Evolutionary conservation across 2,888 invertebrate species (phyloP).

Genomic region (Hoplodrina ambigua): DNA sequence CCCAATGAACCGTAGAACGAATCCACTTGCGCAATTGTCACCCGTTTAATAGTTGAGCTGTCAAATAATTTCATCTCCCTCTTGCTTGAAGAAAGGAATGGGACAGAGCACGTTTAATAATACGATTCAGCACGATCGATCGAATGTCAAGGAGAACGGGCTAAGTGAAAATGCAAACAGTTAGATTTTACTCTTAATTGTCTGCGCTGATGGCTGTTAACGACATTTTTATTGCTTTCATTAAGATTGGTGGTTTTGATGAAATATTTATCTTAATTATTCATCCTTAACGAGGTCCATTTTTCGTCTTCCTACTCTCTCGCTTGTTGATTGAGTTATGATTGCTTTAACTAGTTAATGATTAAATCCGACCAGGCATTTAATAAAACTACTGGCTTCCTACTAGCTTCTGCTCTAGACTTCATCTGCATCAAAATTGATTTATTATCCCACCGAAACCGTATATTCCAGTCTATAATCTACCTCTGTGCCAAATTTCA

Average conservation of each 20-base stretch:
- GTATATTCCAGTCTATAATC: too few relatives aligned
- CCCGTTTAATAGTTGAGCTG: constrained; percentile 16
- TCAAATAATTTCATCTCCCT: constrained; percentile 46
- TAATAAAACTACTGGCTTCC: not conserved
- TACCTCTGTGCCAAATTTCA: too few relatives aligned
- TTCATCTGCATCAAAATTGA: too few relatives aligned
- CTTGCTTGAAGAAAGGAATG: constrained; percentile 4
- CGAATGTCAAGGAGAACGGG: constrained; percentile 63
- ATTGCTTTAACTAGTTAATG: constrained; percentile 28
- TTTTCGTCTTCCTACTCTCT: constrained; percentile 11
- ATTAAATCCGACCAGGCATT: constrained; percentile 13
- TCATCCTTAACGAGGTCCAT: constrained; percentile 37
- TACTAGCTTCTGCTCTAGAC: too few relatives aligned
- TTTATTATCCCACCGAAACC: too few relatives aligned
- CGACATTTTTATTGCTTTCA: constrained; percentile 45
- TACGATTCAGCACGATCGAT: constrained; percentile 44
- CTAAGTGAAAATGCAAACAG: constrained; percentile 53
- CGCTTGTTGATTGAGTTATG: constrained; percentile 14
- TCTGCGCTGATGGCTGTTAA: constrained; percentile 37
- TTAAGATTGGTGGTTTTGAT: constrained; percentile 31
- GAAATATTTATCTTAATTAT: constrained; percentile 43
- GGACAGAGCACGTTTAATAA: constrained; percentile 37
- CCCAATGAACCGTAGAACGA: constrained; percentile 49
- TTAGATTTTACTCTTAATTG: constrained; percentile 36
- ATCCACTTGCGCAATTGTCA: constrained; percentile 47